These are phyloP conservation scores for Hylyphantes graminicola DNA, from an alignment of 1,140 invertebrate species.

Conservation along the genomic window DNA sequence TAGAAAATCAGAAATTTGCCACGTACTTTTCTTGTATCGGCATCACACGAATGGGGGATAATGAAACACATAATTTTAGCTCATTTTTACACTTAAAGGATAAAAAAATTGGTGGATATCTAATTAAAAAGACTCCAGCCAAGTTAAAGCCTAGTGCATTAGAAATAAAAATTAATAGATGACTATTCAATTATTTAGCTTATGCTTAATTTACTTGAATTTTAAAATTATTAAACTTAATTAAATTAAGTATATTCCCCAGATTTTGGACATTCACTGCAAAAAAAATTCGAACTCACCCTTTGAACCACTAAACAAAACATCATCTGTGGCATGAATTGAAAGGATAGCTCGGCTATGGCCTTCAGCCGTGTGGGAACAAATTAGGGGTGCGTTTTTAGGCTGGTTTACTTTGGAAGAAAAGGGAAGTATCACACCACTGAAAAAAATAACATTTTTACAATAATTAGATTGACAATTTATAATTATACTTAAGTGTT, in stretches of 20 bases:
- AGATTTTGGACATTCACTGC: too few species aligned
- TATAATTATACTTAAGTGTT: too few species aligned
- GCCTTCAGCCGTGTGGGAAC: constrained; percentile 83
- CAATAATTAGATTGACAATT: neutral
- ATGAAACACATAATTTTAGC: too few species aligned
- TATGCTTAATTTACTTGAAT: too few species aligned
- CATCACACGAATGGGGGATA: too few species aligned
- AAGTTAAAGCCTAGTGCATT: neutral
- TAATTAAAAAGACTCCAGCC: too few species aligned
- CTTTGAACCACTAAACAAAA: constrained; percentile 83
- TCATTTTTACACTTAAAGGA: neutral
- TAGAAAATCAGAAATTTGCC: too few species aligned
- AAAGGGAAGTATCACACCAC: constrained; percentile 64
- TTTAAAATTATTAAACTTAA: too few species aligned
- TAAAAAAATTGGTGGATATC: neutral
- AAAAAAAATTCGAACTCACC: constrained; percentile 69
- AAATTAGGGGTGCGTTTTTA: constrained; percentile 75
- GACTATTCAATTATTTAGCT: too few species aligned
- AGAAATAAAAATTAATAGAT: too few species aligned
- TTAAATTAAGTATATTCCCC: too few species aligned
- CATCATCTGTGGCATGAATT: constrained; percentile 78
- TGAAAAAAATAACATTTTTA: constrained; percentile 27
- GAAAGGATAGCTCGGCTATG: constrained; percentile 85
- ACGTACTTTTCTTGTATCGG: too few species aligned
- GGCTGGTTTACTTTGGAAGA: constrained; percentile 53